Base-by-base conservation (phyloP, 2,113 vertebrate species). In the Globicephala melas region DNA sequence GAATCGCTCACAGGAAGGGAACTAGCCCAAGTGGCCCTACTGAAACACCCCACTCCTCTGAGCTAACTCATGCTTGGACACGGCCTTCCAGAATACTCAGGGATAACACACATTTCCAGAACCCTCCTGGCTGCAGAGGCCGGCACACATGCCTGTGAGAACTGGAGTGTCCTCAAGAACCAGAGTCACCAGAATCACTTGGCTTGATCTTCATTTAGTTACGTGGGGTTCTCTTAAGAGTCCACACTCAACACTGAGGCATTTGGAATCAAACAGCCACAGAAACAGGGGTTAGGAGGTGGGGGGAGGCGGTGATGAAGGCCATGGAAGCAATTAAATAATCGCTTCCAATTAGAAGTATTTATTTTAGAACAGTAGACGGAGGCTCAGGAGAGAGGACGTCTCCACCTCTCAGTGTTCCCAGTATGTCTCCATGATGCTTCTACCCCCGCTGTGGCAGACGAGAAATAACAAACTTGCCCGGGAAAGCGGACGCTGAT, bases 281-380 rank as follows among this genome's bases (percentile, higher is more conserved):
- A 81, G 71, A 25, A 92, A 82, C 25, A 58, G 12, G 53, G 8
- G 18, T 8, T 88, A 17, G 0, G 2, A 28, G 41, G 0, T 1
- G 14, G 28, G 0, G 25, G 0, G 26, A 2, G 13, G 47, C 47
- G 8, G 2, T 8, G 33, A 55, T 3, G 9, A 73, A 67, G 6
- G 50, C 6, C 36, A 62, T 13, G 13, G 17, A 55, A 77, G 53
- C 38, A 84, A 82, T 67, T 13, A 67, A 68, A 31, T 81, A 91
- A 90, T 55, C 38, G 44, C 36, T 91, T 97, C 44, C 33, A 25
- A n/a, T 93, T 74, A 96, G 60, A 73, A 84, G 36, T 8, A 58
- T 79, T 71, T 63, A 71, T 65, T 77, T 94, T 33, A 86, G 18
- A 84, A 87, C 17, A 92, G 71, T 60, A 94, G 62, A 74, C 21